Evolutionary conservation across 2,797 vertebrate genomes (phyloP).

Genomic region (Malurus leucopterus): DNA sequence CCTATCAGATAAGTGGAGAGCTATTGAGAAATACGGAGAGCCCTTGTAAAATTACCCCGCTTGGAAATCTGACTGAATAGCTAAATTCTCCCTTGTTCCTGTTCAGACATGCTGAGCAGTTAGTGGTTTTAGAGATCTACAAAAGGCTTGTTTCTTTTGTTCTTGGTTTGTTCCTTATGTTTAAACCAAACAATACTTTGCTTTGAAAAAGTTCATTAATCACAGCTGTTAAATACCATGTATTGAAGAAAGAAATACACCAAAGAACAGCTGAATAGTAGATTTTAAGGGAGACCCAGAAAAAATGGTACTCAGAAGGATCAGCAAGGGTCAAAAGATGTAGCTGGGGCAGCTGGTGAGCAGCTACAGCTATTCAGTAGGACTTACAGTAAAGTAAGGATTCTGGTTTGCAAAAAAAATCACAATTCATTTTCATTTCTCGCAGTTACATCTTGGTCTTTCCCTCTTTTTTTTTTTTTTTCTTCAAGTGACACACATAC

Average conservation of each 20-base stretch:
- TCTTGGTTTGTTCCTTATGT: background rate
- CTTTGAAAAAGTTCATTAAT: slow-evolving; percentile 2
- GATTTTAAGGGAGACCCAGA: background rate
- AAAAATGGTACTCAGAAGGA: background rate
- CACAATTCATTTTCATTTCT: background rate
- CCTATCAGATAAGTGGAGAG: background rate
- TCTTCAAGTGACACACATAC: background rate
- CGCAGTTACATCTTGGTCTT: background rate
- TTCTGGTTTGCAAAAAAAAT: background rate
- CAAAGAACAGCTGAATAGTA: background rate
- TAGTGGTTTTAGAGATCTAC: background rate
- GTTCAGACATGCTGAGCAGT: background rate
- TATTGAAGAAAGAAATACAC: background rate
- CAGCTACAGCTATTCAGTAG: background rate
- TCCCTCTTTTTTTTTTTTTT: fast-evolving
- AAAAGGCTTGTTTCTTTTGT: background rate
- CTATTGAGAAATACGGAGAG: background rate
- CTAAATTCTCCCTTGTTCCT: background rate
- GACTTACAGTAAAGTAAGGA: background rate
- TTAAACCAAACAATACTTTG: background rate
- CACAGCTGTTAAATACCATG: background rate
- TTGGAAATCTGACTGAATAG: background rate
- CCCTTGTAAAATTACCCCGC: background rate
- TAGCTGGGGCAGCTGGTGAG: background rate
- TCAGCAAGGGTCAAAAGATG: background rate